Conservation (phyloP, 2,113 vertebrate genomes). For the Sander vitreus region DNA sequence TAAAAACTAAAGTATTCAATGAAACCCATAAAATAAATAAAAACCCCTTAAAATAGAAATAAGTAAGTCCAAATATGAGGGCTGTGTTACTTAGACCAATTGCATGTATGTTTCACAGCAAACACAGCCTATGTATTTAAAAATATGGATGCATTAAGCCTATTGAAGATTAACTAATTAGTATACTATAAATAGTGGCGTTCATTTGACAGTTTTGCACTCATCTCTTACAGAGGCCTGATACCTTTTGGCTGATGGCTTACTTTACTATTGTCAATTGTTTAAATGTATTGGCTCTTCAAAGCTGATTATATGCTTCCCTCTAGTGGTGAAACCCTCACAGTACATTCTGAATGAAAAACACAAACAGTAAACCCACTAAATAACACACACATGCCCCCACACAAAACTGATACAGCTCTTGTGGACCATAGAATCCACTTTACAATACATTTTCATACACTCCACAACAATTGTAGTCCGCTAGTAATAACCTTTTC, state of each 20-base stretch:
- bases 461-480: neutral
- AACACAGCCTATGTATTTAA: neutral
- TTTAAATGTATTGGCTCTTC: neutral
- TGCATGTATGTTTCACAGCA: neutral
- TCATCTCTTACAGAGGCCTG: neutral
- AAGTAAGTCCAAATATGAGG: neutral
- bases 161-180: neutral
- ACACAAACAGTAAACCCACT: neutral
- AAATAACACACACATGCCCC: neutral
- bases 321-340: constrained; percentile 56
- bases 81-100: neutral
- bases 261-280: neutral
- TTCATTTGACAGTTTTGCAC: neutral
- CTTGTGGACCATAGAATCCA: neutral
- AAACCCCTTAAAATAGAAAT: neutral
- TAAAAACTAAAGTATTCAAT: no score
- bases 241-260: neutral
- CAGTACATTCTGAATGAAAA: constrained; percentile 19
- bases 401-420: neutral
- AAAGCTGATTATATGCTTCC: constrained; percentile 46
- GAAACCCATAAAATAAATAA: neutral
- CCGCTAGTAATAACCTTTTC: neutral
- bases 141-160: neutral
- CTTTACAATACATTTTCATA: neutral
- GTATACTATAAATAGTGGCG: neutral